Base-by-base conservation (phyloP, 2,888 invertebrate species). In the Toxonevra muliebris region DNA sequence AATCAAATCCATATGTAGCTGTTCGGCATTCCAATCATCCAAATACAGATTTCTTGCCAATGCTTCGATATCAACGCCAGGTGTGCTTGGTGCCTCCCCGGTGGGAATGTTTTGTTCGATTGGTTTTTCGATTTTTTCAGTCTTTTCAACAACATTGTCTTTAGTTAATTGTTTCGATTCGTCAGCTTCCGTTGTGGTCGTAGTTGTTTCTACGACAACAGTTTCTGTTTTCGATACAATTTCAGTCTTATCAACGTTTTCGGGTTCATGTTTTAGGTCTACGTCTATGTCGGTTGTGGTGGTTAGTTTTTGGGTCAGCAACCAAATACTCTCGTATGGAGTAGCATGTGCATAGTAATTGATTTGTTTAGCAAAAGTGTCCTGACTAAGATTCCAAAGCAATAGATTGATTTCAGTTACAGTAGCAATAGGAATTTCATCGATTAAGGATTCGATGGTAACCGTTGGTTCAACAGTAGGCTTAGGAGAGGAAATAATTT, bases 1-100 rank as follows among this genome's bases (percentile, higher is more conserved):
- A 4, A 30, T 30, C 2, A 30, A 30, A 68, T 75, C 75, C 43
- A 70, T 59, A 67, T 75, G 72, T 19, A 71, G 40, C 15, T 68
- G 60, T 50, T 75, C 68, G n/a, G 69, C 41, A 54, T 73, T 74
- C 82, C 81, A 81, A 64, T 76, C 74, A 66, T 82, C 81, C 69
- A 80, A 64, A 17, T 73, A 72, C 67, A 82, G 73, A 77, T 82
- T 77, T 65, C 73, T 61, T 48, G 75, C 68, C 55, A 75, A 68
- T 61, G 72, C 70, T 58, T 80, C 77, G 40, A 74, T 66, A 52
- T 73, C 73, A 66, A 65, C 55, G 62, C 66, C 52, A 41, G 64
- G 43, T 63, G 66, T 17, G 61, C 61, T 41, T 52, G 57, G 65
- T 66, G 67, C 68, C 63, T 74, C 69, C 19, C 74, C 74, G 48